Conservation (phyloP, 2,888 invertebrate genomes). For the Plebejus anna region DNA sequence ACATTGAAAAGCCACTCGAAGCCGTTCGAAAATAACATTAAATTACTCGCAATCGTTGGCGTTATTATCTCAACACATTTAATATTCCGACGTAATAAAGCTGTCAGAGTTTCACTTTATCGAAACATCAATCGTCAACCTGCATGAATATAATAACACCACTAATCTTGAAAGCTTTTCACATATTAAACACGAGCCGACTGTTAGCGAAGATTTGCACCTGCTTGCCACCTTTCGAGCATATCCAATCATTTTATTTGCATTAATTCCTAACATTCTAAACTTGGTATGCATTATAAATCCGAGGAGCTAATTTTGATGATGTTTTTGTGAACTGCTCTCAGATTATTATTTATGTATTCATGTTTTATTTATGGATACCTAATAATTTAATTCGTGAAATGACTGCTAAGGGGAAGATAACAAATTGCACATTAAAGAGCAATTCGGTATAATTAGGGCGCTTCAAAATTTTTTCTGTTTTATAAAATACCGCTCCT, state of each 20-base stretch:
- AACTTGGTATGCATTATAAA: not conserved
- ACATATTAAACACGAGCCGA: conserved; percentile 4
- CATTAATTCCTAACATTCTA: conserved; percentile 6
- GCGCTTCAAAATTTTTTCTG: conserved; percentile 13
- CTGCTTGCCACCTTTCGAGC: conserved; percentile 10
- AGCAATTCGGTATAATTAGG: not conserved
- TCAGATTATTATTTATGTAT: not conserved
- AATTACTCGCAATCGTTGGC: not conserved
- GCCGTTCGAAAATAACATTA: conserved; percentile 14
- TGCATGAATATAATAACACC: conserved; percentile 6
- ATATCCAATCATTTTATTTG: not conserved
- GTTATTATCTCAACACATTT: conserved; percentile 11
- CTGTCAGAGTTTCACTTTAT: conserved; percentile 17
- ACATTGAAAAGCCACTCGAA: not conserved
- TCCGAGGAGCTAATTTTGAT: not conserved
- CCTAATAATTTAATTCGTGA: conserved; percentile 5
- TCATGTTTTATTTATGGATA: not conserved
- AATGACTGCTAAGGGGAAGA: not conserved
- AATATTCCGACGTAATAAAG: conserved; percentile 15
- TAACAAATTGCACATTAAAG: conserved; percentile 21
- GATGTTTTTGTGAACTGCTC: not conserved
- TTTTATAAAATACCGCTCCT: conserved; percentile 17
- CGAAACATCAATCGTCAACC: conserved; percentile 13
- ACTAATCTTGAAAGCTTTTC: conserved; percentile 17
- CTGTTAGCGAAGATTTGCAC: conserved; percentile 5